Evolutionary conservation across 2,113 vertebrate genomes (phyloP).

Genomic region (Cercocebus atys): DNA sequence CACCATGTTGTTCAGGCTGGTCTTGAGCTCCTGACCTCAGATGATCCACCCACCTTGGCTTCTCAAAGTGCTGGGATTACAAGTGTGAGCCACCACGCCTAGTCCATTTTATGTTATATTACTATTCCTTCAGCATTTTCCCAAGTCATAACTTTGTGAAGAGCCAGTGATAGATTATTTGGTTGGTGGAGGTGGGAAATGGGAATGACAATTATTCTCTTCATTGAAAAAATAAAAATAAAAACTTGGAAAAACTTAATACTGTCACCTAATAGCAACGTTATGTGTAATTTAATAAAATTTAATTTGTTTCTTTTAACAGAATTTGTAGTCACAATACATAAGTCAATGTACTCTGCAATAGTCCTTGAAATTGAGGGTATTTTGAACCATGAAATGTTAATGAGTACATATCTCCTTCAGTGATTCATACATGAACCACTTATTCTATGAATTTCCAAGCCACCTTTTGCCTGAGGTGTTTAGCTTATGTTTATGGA

Average conservation of each 20-base stretch:
- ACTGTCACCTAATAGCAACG: background rate
- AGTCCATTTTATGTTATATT: background rate
- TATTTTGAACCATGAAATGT: conserved; percentile 19
- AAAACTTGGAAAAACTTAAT: background rate
- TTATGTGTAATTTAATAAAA: background rate
- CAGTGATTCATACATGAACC: background rate
- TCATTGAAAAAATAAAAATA: background rate
- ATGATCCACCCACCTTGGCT: too few species aligned
- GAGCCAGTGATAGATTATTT: conserved; percentile 9
- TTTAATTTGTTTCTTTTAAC: conserved; percentile 3
- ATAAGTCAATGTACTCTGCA: background rate
- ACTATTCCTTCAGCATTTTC: background rate
- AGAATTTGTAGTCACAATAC: background rate
- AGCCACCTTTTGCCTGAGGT: background rate
- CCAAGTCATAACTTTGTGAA: background rate
- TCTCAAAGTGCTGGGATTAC: too few species aligned
- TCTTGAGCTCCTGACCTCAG: too few species aligned
- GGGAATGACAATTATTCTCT: background rate
- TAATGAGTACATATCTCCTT: background rate
- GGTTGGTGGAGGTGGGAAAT: background rate
- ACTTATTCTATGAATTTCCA: background rate
- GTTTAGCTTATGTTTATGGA: background rate
- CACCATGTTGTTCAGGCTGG: too few species aligned
- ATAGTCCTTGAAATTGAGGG: background rate
- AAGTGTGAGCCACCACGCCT: too few species aligned